A percentile compares a stretch with the other conserved stretches of the same genome.
Conservation (phyloP, 2,797 vertebrate species). For the Eulemur coronatus region DNA sequence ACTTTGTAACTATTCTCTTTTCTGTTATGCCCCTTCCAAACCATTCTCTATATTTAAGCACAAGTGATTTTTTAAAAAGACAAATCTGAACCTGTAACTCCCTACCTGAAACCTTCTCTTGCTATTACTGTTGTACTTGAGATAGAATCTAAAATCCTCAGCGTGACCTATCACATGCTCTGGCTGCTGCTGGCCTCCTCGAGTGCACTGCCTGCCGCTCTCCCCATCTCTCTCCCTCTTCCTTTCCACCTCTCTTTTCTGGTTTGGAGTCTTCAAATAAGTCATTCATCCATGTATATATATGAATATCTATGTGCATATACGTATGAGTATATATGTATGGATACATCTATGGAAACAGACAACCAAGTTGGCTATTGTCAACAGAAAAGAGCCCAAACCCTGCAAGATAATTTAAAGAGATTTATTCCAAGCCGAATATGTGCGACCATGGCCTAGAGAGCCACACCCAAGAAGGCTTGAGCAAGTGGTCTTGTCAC, state of each 20-base stretch:
- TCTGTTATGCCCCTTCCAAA: background rate
- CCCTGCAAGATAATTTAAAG: background rate
- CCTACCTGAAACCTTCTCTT: background rate
- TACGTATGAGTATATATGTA: background rate
- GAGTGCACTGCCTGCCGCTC: fast-evolving
- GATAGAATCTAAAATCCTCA: background rate
- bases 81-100: background rate
- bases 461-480: background rate
- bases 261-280: background rate
- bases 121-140: background rate
- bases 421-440: background rate
- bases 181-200: background rate
- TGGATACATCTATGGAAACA: background rate
- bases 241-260: background rate
- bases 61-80: background rate
- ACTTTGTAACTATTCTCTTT: background rate
- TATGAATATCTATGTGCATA: background rate
- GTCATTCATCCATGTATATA: background rate
- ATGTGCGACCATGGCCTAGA: background rate
- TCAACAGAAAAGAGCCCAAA: background rate
- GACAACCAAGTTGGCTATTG: background rate
- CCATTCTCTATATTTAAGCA: background rate
- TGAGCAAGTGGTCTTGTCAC: background rate
- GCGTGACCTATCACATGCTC: background rate
- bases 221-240: background rate